Base-by-base conservation (phyloP, 2,113 vertebrate genomes). In the Lipotes vexillifer region DNA sequence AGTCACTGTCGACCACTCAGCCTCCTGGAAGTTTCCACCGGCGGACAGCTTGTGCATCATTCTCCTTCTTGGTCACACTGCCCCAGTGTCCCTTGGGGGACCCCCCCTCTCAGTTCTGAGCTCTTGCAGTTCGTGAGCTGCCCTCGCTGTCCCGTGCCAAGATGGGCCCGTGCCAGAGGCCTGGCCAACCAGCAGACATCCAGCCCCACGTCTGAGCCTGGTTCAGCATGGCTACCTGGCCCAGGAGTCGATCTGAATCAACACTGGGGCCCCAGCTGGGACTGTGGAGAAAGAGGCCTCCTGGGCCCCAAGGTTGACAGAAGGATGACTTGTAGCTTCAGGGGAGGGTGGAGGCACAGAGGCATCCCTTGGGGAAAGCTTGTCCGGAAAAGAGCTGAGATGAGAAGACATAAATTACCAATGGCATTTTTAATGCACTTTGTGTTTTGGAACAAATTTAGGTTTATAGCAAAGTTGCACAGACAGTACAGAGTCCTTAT, bases 61-160 rank as follows among this genome's bases (percentile, higher is more conserved):
- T 61, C 66, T 21, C 4, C 2, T 20, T 80, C 29, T 27, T 44
- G n/a, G 44, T 15, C 61, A 27, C 1, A 3, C 9, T 11, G 6
- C 17, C 66, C 36, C 0, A 1, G 0, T 6, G 3, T 49, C 66
- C 25, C 81, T 82, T 52, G 1, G 0, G 0, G 29, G 78, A 33
- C 33, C 46, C 46, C 10, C 75, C 25, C 77, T 33, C 33, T 38
- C 33, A 27, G 1, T 23, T 38, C 33, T 11, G 38, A 20, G 13
- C 44, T 57, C 46, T 46, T 6, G 44, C 9, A 5, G 23, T 63
- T 59, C 4, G 4, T 3, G 59, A 7, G 14, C 31, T 29, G 36
- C 44, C 33, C 25, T 44, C 33, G 25, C 20, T 17, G 13, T 4
- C n/a, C 31, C 23, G 52, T 10, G 44, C 44, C 29, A 2, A 41